These are phyloP conservation scores for Diaphora mendica DNA, from an alignment of 2,888 invertebrate genomes.

Conservation along the genomic window DNA sequence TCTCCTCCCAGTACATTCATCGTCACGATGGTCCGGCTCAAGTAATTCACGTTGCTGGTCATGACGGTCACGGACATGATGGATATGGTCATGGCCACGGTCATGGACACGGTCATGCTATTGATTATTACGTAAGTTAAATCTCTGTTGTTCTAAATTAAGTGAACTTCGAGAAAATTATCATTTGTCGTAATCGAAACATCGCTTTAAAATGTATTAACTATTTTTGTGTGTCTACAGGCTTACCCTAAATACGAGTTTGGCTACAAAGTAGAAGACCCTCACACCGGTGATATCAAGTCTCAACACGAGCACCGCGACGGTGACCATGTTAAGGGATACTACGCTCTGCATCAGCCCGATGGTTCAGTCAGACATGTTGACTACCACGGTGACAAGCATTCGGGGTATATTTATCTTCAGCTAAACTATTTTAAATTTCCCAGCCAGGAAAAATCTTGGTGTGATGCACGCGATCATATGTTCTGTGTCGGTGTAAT, in stretches of 20 bases:
- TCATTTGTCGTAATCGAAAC: not conserved
- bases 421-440: not conserved
- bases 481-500: too few species aligned
- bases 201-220: not conserved
- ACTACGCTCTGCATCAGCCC: slow-evolving; percentile 75
- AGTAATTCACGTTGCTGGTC: slow-evolving; percentile 53
- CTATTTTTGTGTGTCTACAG: slow-evolving; percentile 28
- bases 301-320: slow-evolving; percentile 80
- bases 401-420: slow-evolving; percentile 13
- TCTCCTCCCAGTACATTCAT: slow-evolving; percentile 73
- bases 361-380: slow-evolving; percentile 83
- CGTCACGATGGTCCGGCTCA: slow-evolving; percentile 70
- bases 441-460: too few species aligned
- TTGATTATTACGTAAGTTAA: slow-evolving; percentile 62
- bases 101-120: slow-evolving; percentile 60
- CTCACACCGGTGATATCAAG: slow-evolving; percentile 83
- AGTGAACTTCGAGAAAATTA: not conserved
- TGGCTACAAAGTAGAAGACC: slow-evolving; percentile 63
- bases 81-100: slow-evolving; percentile 63
- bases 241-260: slow-evolving; percentile 53
- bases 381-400: slow-evolving; percentile 77
- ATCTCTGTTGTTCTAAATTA: not conserved
- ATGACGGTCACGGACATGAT: slow-evolving; percentile 61
- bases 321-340: slow-evolving; percentile 75
- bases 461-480: too few species aligned